Base-by-base conservation (phyloP, 2,888 invertebrate genomes). In the Ctena decussata region DNA sequence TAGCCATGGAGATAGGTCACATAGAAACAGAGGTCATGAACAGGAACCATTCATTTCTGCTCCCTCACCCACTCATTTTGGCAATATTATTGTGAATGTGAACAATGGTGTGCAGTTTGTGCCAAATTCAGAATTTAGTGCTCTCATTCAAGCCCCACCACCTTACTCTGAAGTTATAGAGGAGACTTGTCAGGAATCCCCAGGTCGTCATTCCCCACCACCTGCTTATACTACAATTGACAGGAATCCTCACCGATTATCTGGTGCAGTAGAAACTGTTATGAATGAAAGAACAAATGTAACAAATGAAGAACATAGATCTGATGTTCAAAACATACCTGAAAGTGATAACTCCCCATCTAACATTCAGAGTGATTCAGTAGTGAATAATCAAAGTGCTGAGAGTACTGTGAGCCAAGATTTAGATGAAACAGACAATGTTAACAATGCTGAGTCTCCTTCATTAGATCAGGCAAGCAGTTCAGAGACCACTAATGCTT, bases 31-130 rank as follows among this genome's bases (percentile, higher is more conserved):
- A 73, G 82, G 72, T 71, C 80, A 78, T 39, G 89, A 86, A 69
- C 87, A 91, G 69, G 92, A 93, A 32, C 93, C 93, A 11, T 93
- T 93, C 71, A 87, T 94, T 27, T 86, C 91, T 11, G 79, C 89
- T 27, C 86, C 89, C 27, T 84, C 91, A 0, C 87, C 87, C 21
- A 88, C 92, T 11, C 90, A 91, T 77, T 92, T 91, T 85, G 93
- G 94, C 49, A 93, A 93, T 84, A 93, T 94, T 72, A 94, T 94
- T 44, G 92, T 94, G 30, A 94, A 93, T 90, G 93, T 93, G 2
- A 94, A 94, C 82, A 94, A 94, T 77, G 94, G 94, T 18, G 92
- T 94, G 24, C 94, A 94, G 83, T 94, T 92, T 82, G 91, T 93
- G 18, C 93, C 94, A 30, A 88, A 87, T 35, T 53, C 84, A 41